Evolutionary conservation across 2,888 invertebrate species (phyloP).

Genomic region (Anthrax anthrax): DNA sequence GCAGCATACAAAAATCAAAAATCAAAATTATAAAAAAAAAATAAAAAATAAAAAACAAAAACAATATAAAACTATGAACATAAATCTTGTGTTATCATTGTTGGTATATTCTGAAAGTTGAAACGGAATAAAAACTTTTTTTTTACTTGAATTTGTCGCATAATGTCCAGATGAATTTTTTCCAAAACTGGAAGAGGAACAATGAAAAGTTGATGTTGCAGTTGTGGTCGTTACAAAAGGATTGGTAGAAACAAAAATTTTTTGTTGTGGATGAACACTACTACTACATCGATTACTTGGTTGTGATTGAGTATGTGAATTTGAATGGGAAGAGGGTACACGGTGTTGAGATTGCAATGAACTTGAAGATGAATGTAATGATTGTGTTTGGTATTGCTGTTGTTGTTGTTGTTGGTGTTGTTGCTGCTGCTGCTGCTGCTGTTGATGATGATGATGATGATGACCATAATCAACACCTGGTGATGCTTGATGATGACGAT

Average conservation of each 20-base stretch:
- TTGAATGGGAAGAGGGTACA: conserved; percentile 20
- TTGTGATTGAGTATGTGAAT: conserved; percentile 12
- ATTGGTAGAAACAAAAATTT: conserved; percentile 35
- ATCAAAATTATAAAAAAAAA: too few relatives aligned
- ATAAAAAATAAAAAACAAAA: too few relatives aligned
- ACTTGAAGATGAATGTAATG: conserved; percentile 20
- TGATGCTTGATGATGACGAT: conserved; percentile 1
- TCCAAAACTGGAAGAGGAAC: conserved; percentile 21
- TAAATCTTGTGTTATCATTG: neutral
- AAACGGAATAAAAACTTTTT: neutral
- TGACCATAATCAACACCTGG: too few relatives aligned
- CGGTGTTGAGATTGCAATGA: too few relatives aligned
- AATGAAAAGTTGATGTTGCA: conserved; percentile 23
- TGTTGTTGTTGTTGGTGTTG: conserved; percentile 19
- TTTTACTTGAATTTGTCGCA: conserved; percentile 18
- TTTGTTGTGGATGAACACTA: conserved; percentile 22
- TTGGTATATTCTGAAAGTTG: too few relatives aligned
- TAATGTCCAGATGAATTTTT: conserved; percentile 14
- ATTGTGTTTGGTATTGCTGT: conserved; percentile 19
- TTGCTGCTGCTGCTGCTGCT: conserved; percentile 21
- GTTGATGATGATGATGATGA: conserved; percentile 12
- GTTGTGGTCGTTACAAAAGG: conserved; percentile 34
- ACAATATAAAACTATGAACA: neutral
- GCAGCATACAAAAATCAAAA: too few relatives aligned
- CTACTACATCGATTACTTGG: neutral